Percentiles rank a stretch among this genome's conserved stretches.
phyloP scores from a whole-genome alignment of 2,113 vertebrate genomes.

The Sander vitreus region DNA sequence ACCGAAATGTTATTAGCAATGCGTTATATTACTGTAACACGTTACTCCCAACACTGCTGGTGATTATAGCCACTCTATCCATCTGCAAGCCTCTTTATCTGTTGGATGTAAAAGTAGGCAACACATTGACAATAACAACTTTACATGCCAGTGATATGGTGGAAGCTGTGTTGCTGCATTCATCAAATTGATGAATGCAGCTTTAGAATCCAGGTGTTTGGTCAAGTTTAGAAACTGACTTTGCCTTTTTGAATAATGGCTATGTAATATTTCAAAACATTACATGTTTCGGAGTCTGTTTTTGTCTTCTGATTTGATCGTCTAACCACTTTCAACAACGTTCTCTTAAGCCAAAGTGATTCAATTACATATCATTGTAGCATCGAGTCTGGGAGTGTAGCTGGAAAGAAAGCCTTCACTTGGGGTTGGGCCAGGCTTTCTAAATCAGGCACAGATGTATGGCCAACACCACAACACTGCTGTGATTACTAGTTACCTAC shows the following conservation, averaged over 20 bases:
- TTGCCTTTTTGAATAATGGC: neutral
- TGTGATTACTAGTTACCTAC: conserved; percentile 52
- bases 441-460: conserved; percentile 69
- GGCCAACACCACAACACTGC: conserved; percentile 48
- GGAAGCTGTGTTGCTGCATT: neutral
- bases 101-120: neutral
- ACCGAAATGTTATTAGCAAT: too few relatives aligned
- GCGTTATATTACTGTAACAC: too few relatives aligned
- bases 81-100: neutral
- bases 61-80: too few relatives aligned
- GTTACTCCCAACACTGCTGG: too few relatives aligned
- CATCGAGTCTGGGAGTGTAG: conserved; percentile 34
- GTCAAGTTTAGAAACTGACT: neutral
- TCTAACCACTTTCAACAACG: neutral
- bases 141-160: neutral
- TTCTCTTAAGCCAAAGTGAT: conserved; percentile 23
- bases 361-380: conserved; percentile 48
- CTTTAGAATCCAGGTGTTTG: neutral
- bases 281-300: neutral
- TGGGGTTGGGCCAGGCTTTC: conserved; percentile 34
- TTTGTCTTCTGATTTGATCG: conserved; percentile 17
- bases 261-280: neutral
- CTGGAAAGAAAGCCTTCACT: conserved; percentile 49
- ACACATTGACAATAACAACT: neutral
- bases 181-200: neutral